Conservation (phyloP, 2,797 vertebrate species). For the Channallabes apus region DNA sequence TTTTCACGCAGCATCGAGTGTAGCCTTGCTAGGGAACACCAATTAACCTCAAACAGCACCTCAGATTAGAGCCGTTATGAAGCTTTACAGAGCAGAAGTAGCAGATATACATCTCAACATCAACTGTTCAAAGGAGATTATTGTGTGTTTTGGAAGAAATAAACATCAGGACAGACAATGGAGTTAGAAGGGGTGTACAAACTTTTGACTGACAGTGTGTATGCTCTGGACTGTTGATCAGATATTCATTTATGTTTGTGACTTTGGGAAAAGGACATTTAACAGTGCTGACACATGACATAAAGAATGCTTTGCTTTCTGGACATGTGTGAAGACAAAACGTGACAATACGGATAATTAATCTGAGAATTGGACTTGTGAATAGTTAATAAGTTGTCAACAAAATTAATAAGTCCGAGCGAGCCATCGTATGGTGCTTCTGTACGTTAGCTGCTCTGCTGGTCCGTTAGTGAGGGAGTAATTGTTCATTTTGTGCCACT, state of each 20-base stretch:
- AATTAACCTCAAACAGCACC: too few relatives aligned
- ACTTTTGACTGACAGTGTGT: not conserved
- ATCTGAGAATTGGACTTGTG: not conserved
- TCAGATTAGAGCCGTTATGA: too few relatives aligned
- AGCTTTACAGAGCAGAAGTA: too few relatives aligned
- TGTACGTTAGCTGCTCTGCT: slow-evolving; percentile 60
- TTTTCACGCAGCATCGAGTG: too few relatives aligned
- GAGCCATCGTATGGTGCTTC: slow-evolving; percentile 65
- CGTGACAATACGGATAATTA: not conserved
- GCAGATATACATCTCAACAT: too few relatives aligned
- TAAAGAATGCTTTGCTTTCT: not conserved
- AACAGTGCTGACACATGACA: too few relatives aligned
- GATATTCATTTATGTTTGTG: not conserved
- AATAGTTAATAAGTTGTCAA: slow-evolving; percentile 58
- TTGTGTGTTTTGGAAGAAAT: too few relatives aligned
- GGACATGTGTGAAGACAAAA: slow-evolving; percentile 14
- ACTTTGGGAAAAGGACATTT: not conserved
- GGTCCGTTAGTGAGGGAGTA: slow-evolving; percentile 62
- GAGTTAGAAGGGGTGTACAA: too few relatives aligned
- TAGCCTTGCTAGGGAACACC: too few relatives aligned
- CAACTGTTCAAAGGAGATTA: too few relatives aligned
- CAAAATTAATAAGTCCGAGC: slow-evolving; percentile 63
- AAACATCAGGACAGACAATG: too few relatives aligned
- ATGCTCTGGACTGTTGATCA: not conserved
- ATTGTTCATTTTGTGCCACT: slow-evolving; percentile 59